Percentiles rank a stretch among this genome's conserved stretches.
Conservation (phyloP, 2,888 invertebrate genomes). For the Cataglyphis albicans region DNA sequence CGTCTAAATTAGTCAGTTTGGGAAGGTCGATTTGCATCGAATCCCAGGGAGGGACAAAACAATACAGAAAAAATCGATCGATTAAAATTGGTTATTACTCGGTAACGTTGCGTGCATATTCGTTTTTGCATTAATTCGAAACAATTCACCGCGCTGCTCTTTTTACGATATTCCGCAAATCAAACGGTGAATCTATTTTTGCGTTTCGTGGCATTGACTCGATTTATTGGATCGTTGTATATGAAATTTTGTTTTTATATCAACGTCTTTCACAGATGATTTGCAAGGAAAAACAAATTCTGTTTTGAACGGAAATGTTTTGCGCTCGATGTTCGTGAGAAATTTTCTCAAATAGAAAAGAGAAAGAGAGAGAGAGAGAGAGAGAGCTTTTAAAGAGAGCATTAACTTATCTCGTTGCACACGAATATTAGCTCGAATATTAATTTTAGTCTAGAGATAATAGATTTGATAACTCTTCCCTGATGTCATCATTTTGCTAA, state of each 20-base stretch:
- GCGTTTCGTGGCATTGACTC: not conserved
- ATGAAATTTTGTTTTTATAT: not conserved
- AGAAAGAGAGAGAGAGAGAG: not conserved
- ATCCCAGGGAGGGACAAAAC: not conserved
- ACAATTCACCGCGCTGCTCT: not conserved
- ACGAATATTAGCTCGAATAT: slow-evolving; percentile 12
- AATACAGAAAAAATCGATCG: not conserved
- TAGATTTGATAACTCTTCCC: slow-evolving; percentile 46
- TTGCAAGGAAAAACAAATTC: not conserved
- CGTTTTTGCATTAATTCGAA: slow-evolving; percentile 3
- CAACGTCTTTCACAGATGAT: not conserved
- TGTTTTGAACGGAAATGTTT: slow-evolving; percentile 6
- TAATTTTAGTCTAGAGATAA: slow-evolving; percentile 22
- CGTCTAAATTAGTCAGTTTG: slow-evolving; percentile 6
- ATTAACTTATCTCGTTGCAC: slow-evolving; percentile 36
- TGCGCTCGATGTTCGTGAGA: slow-evolving; percentile 2
- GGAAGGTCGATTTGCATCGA: slow-evolving; percentile 29
- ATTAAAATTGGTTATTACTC: not conserved
- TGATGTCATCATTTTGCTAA: slow-evolving; percentile 37
- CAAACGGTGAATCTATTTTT: not conserved
- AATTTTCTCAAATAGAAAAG: not conserved
- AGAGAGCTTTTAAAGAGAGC: not conserved
- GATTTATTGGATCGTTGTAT: not conserved
- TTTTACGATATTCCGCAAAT: not conserved
- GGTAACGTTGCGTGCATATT: not conserved